These are phyloP conservation scores for Noctua janthina DNA, from an alignment of 2,888 invertebrate species.

Conservation along the genomic window DNA sequence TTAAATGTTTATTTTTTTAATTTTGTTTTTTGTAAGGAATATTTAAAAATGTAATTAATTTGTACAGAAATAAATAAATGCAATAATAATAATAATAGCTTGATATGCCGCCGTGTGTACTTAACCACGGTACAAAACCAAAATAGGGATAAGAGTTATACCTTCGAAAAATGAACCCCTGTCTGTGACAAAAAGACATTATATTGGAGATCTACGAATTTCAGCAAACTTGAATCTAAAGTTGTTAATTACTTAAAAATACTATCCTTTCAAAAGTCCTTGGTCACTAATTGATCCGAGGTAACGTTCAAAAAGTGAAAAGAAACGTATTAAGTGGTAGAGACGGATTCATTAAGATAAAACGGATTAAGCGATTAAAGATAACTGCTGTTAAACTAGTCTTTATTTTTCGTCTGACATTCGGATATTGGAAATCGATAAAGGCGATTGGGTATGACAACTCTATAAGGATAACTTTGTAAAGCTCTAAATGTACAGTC, in stretches of 20 bases:
- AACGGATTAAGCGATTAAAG: slow-evolving; percentile 54
- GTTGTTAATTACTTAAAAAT: slow-evolving; percentile 11
- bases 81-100: too few species aligned
- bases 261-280: slow-evolving; percentile 11
- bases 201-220: background rate
- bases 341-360: slow-evolving; percentile 66
- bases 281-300: slow-evolving; percentile 39
- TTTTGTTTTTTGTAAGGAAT: too few species aligned
- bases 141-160: background rate
- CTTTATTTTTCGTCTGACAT: slow-evolving; percentile 12
- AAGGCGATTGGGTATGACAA: slow-evolving; percentile 17
- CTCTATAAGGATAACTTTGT: slow-evolving; percentile 17
- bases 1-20: too few species aligned
- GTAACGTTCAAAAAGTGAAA: slow-evolving; percentile 41
- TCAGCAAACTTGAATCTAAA: background rate
- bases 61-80: too few species aligned
- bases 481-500: background rate
- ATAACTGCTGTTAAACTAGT: slow-evolving; percentile 34
- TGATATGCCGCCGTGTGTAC: too few species aligned
- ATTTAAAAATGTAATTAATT: too few species aligned
- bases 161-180: background rate
- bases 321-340: slow-evolving; percentile 30
- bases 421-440: slow-evolving; percentile 23
- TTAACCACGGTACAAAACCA: background rate
- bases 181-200: background rate